Base-by-base conservation (phyloP, 2,797 vertebrate genomes). In the Lateolabrax maculatus region DNA sequence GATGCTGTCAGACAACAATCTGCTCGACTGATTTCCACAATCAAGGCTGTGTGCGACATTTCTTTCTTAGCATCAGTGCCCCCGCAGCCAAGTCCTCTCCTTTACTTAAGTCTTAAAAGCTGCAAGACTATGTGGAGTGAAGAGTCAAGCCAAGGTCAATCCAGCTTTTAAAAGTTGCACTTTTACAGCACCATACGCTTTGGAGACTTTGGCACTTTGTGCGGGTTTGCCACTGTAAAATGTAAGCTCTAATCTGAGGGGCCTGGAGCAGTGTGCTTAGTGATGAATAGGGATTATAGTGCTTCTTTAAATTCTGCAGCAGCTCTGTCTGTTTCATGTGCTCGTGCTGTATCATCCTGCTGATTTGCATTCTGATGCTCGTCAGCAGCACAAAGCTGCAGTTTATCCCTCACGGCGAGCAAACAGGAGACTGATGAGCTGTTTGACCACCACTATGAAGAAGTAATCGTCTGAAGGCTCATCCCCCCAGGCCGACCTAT, bases 291-390 rank as follows among this genome's bases (percentile, higher is more conserved):
- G 89, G 90, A 90, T 92, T 90, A 91, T 66, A 23, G 77, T 0
- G 44, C 87, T 79, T 83, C 87, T 93, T 88, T 77, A 86, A 84
- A 88, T 89, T 84, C 85, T 71, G 79, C 69, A 4, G 81, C 81
- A 61, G 79, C 81, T n/a, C 67, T 31, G 81, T 83, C 77, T 83
- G 84, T 87, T 79, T 81, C 71, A 79, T 37, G 85, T 36, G 71
- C 71, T 62, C 12, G 21, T 18, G 61, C 74, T 34, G 77, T 83
- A 60, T 87, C 87, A 70, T 85, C 65, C 60, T 31, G 51, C 81
- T 75, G 77, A 90, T 92, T 91, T 91, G 85, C 91, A 92, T 92
- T 90, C 75, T 51, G 77, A 90, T 84, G 79, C 82, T 72, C 53
- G 46, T 81, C 67, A 57, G 80, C 55, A 21, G 75, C 82, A 85